These are phyloP conservation scores for Cetonia aurata DNA, from an alignment of 2,888 invertebrate species.

Conservation along the genomic window DNA sequence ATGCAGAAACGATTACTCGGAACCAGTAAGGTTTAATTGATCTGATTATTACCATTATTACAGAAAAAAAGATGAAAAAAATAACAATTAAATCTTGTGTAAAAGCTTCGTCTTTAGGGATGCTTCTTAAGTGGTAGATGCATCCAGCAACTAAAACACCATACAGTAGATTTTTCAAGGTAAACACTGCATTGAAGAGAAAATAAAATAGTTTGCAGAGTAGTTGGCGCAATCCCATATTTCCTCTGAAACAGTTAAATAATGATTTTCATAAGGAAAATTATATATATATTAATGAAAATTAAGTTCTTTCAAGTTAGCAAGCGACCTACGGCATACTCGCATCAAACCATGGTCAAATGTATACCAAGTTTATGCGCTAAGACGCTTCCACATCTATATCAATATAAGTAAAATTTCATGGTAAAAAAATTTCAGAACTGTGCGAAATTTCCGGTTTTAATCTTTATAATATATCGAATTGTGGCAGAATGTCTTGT, in stretches of 20 bases:
- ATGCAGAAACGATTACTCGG: constrained; percentile 5
- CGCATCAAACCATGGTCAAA: too few relatives aligned
- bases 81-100: constrained; percentile 30
- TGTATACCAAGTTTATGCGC: too few relatives aligned
- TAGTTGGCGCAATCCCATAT: constrained; percentile 8
- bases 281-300: too few relatives aligned
- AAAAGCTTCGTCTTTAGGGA: constrained; percentile 28
- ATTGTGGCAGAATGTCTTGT: too few relatives aligned
- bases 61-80: constrained; percentile 31
- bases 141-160: constrained; percentile 16
- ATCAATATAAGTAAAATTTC: too few relatives aligned
- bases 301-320: too few relatives aligned
- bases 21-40: constrained; percentile 31
- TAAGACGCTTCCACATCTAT: too few relatives aligned
- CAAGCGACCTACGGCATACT: too few relatives aligned
- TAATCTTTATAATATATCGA: too few relatives aligned
- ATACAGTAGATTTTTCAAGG: constrained; percentile 35
- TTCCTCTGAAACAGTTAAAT: neutral
- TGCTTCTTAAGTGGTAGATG: constrained; percentile 22
- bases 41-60: constrained; percentile 25
- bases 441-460: too few relatives aligned
- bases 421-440: too few relatives aligned
- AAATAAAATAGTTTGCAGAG: neutral
- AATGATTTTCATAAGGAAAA: too few relatives aligned
- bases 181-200: constrained; percentile 22